These are phyloP conservation scores for Nesogale talazaci DNA, from an alignment of 2,113 vertebrate species.

Conservation along the genomic window DNA sequence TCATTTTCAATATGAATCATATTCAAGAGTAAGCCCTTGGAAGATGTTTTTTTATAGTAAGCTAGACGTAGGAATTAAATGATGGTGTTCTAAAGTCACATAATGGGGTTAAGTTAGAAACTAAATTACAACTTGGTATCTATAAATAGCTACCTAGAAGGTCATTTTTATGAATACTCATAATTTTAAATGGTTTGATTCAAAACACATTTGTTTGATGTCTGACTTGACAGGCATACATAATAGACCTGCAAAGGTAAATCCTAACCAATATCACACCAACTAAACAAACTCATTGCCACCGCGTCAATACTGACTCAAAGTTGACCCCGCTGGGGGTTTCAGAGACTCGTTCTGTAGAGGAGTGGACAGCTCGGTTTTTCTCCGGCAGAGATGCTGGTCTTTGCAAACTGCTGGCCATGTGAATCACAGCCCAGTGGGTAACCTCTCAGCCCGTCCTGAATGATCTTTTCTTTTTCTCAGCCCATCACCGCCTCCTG, in stretches of 20 bases:
- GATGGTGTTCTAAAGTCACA: not conserved
- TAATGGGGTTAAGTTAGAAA: not conserved
- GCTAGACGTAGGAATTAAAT: not conserved
- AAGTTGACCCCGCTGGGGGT: no score
- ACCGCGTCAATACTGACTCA: no score
- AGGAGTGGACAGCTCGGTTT: no score
- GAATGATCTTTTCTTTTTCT: no score
- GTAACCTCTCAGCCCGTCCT: no score
- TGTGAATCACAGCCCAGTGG: no score
- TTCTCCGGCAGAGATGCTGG: no score
- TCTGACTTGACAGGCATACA: not conserved
- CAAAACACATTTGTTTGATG: not conserved
- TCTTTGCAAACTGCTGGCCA: no score
- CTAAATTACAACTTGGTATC: not conserved
- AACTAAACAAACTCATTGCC: no score
- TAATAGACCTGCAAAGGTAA: not conserved
- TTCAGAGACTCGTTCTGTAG: no score
- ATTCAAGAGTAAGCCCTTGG: not conserved
- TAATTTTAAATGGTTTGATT: not conserved
- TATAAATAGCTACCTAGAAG: not conserved
- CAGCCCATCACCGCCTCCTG: no score
- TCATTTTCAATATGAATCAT: not conserved
- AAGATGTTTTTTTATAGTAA: not conserved
- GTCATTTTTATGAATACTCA: not conserved
- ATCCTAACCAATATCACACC: not conserved